Base-by-base conservation (phyloP, 2,797 vertebrate species). In the Danio choprae region DNA sequence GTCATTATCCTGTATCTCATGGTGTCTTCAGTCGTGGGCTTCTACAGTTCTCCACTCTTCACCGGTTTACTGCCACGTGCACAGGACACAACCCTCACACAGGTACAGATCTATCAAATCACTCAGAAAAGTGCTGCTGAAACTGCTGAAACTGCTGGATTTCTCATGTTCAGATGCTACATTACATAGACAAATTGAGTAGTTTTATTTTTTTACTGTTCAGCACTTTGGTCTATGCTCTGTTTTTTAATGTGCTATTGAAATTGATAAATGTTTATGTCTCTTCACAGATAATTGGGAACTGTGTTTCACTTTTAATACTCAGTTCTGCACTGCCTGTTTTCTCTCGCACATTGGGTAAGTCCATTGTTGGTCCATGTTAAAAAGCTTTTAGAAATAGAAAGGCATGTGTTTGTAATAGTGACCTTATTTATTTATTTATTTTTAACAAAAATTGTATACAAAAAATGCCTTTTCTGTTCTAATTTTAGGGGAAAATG, bases 1-100 rank as follows among this genome's bases (percentile, higher is more conserved):
- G 67, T 99, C 85, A 96, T 99, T 50, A 98, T 99, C 86, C 93
- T 99, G 96, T 99, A 99, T 87, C 89, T 99, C 83, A 99, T 99
- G 97, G 90, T 98, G 51, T 97, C 97, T 0, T 99, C 98, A 0
- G 93, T 99, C 0, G 95, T 99, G 83, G 98, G 98, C 6, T 99
- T 99, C 92, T 99, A 99, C 60, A 97, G 96, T 85, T 98, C 96
- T 55, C 95, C 97, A 0, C 90, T 98, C 10, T 99, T 99, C 91
- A 93, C 90, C 29, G 82, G 88, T 56, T 93, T 99, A 85, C 89
- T 96, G 81, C 98, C 98, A 0, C 94, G 92, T 51, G 85, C 91
- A 55, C 95, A 93, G 58, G 95, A 98, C 90, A 99, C 98, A 46
- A 95, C 96, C 80, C 95, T 99, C 87, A 97, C 96, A 41, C 96